Percentiles rank a stretch among this genome's conserved stretches.
These are phyloP conservation scores for Labrus mixtus DNA, from an alignment of 2,113 vertebrate species.

Conservation along the genomic window DNA sequence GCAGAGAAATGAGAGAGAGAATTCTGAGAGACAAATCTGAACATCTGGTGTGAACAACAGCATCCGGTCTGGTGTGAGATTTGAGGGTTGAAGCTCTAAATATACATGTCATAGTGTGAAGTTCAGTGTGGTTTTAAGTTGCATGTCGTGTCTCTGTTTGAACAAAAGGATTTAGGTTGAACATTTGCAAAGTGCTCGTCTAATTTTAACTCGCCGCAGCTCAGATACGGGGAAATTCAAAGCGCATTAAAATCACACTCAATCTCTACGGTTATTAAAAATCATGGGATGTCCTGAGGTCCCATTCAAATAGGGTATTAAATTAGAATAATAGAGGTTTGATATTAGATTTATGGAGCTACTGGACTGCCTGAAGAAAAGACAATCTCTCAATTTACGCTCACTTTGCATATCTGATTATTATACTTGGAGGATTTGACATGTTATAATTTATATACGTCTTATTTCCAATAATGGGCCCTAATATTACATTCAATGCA, in stretches of 20 bases:
- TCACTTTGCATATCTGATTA: constrained; percentile 55
- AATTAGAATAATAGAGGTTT: constrained; percentile 75
- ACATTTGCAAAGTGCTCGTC: constrained; percentile 46
- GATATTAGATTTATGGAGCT: constrained; percentile 70
- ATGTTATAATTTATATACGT: constrained; percentile 44
- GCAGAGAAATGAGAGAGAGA: too few species aligned
- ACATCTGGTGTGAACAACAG: neutral
- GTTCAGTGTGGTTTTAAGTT: constrained; percentile 3
- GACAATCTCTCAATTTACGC: constrained; percentile 61
- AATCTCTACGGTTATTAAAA: constrained; percentile 69
- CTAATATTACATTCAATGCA: constrained; percentile 39
- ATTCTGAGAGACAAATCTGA: constrained; percentile 3
- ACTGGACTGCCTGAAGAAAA: constrained; percentile 54
- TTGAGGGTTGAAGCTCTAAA: neutral
- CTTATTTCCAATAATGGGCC: constrained; percentile 45
- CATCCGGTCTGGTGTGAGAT: neutral
- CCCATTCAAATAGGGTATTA: constrained; percentile 73
- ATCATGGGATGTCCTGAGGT: constrained; percentile 66
- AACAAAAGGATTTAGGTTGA: constrained; percentile 39
- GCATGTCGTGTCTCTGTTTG: constrained; percentile 9
- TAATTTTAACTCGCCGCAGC: constrained; percentile 43
- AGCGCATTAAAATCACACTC: constrained; percentile 55
- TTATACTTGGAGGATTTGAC: constrained; percentile 37
- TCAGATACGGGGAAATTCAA: constrained; percentile 54
- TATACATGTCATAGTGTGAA: neutral